These are phyloP conservation scores for Monochamus saltuarius DNA, from an alignment of 1,140 invertebrate species.

Conservation along the genomic window DNA sequence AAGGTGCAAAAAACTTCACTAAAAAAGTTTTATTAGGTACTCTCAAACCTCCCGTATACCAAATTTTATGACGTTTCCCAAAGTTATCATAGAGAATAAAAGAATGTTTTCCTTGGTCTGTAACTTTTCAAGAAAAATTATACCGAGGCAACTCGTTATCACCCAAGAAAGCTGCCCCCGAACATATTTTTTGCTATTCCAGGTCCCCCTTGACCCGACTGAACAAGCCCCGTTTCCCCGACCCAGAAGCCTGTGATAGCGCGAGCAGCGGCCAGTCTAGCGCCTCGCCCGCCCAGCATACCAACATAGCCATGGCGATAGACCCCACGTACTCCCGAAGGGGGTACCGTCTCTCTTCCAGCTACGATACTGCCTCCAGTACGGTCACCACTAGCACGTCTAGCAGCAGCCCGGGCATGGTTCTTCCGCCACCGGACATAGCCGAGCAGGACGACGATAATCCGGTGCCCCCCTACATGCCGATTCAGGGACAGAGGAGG, in stretches of 20 bases:
- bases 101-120: too few relatives aligned
- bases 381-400: constrained; percentile 48
- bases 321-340: constrained; percentile 59
- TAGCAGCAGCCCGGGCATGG: constrained; percentile 44
- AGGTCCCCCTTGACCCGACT: constrained; percentile 43
- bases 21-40: too few relatives aligned
- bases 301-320: constrained; percentile 62
- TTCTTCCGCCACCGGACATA: constrained; percentile 45
- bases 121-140: too few relatives aligned
- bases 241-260: constrained; percentile 36
- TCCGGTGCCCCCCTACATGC: constrained; percentile 71
- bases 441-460: constrained; percentile 56
- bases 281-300: constrained; percentile 38
- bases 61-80: too few relatives aligned
- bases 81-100: too few relatives aligned
- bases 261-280: constrained; percentile 21
- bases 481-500: constrained; percentile 73
- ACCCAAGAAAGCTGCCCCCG: too few relatives aligned
- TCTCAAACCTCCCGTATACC: too few relatives aligned
- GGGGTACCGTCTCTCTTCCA: constrained; percentile 37
- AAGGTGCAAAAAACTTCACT: too few relatives aligned
- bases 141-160: too few relatives aligned
- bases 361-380: constrained; percentile 46
- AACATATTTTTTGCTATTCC: too few relatives aligned
- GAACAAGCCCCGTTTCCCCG: constrained; percentile 44